These are phyloP conservation scores for Bubo bubo DNA, from an alignment of 2,113 vertebrate genomes.

Conservation along the genomic window DNA sequence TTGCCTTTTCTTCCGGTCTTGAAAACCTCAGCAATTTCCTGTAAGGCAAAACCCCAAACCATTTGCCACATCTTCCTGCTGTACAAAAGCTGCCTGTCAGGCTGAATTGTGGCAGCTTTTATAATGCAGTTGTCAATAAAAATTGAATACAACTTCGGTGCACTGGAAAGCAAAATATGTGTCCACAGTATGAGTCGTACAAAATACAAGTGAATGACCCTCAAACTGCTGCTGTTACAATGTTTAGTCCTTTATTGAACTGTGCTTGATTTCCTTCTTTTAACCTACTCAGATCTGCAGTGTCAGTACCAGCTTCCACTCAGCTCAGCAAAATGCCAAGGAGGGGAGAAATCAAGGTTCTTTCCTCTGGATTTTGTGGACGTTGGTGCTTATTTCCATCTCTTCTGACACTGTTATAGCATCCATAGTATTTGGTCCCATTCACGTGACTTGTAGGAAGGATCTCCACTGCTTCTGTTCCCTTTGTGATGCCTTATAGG, in stretches of 20 bases:
- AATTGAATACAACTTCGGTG: not conserved
- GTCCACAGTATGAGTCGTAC: not conserved
- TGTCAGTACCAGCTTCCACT: not conserved
- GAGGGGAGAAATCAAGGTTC: not conserved
- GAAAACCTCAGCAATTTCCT: not conserved
- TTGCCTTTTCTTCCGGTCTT: not conserved
- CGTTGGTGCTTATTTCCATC: not conserved
- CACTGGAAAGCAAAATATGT: not conserved
- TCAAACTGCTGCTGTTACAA: not conserved
- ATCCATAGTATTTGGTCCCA: not conserved
- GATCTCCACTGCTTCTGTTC: not conserved
- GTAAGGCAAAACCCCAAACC: not conserved
- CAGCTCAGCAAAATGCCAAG: not conserved
- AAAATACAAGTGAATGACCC: not conserved
- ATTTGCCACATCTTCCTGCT: not conserved
- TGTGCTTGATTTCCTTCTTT: not conserved
- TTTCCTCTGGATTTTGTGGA: not conserved
- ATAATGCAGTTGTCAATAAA: not conserved
- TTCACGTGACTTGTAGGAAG: not conserved
- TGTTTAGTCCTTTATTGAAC: not conserved
- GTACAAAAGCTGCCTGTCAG: not conserved
- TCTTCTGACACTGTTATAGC: not conserved
- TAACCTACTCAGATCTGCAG: not conserved
- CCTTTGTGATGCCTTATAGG: not conserved
- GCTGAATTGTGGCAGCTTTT: not conserved